These are phyloP conservation scores for Ruditapes philippinarum DNA, from an alignment of 1,140 invertebrate species.

Conservation along the genomic window DNA sequence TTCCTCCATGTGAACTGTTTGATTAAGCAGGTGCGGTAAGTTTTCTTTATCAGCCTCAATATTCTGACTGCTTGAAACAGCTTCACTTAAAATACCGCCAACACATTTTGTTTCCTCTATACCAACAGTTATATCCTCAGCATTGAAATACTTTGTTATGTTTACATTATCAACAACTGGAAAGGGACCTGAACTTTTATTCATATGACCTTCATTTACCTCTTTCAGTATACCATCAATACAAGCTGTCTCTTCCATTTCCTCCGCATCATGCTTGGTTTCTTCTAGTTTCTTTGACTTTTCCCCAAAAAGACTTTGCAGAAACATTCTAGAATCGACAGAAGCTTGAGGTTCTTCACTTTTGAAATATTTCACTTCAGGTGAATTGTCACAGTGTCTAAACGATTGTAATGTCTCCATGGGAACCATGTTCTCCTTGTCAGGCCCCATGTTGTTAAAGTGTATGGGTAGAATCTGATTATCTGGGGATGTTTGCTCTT, in stretches of 20 bases:
- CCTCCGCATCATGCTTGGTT: background rate
- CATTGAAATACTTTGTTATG: constrained; percentile 23
- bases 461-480: background rate
- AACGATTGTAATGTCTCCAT: background rate
- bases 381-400: background rate
- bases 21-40: background rate
- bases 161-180: background rate
- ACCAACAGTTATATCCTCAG: background rate
- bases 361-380: background rate
- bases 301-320: background rate
- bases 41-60: background rate
- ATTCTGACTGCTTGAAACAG: too few species aligned
- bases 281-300: background rate
- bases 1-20: constrained; percentile 11
- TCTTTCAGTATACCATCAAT: background rate
- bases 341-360: background rate
- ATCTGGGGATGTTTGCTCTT: background rate
- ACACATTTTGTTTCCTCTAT: constrained; percentile 54
- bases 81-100: constrained; percentile 12
- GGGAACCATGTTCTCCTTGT: constrained; percentile 54
- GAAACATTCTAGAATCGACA: background rate
- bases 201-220: background rate
- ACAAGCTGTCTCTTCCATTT: constrained; percentile 45
- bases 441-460: background rate
- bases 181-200: background rate